phyloP scores from a whole-genome alignment of 2,113 vertebrate species.

The Andinoacara biseriatus region DNA sequence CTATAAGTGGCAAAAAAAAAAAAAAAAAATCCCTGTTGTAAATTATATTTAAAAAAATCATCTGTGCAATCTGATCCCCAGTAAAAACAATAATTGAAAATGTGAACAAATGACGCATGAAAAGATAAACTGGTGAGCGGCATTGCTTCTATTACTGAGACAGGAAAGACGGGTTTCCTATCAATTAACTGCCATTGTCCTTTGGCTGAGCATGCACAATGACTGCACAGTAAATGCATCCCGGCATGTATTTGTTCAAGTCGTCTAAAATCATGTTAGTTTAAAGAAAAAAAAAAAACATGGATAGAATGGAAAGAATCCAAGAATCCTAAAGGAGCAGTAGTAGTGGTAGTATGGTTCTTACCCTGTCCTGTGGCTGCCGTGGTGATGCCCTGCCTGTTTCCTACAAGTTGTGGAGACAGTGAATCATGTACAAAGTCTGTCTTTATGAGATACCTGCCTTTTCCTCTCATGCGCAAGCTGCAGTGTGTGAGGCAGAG shows the following conservation, averaged over 20 bases:
- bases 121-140: conserved; percentile 4
- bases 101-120: conserved; percentile 45
- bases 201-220: conserved; percentile 30
- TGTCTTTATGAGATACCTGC: neutral
- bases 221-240: neutral
- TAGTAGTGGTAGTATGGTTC: conserved; percentile 8
- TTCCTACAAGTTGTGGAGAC: conserved; percentile 31
- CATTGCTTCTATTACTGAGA: conserved; percentile 7
- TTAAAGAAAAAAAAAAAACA: neutral
- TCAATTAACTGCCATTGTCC: conserved; percentile 41
- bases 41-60: neutral
- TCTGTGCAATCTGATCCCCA: conserved; percentile 25
- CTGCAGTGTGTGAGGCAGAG: conserved; percentile 32
- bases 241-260: neutral
- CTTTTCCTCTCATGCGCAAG: conserved; percentile 17
- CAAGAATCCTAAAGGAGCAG: neutral
- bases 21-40: neutral
- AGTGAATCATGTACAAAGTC: neutral
- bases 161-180: conserved; percentile 71
- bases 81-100: neutral
- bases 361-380: conserved; percentile 55
- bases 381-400: conserved; percentile 11
- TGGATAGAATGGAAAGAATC: neutral
- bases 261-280: neutral
- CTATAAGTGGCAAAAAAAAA: neutral